Evolutionary conservation across 2,113 vertebrate genomes (phyloP).

Genomic region (Malurus cyaneus): DNA sequence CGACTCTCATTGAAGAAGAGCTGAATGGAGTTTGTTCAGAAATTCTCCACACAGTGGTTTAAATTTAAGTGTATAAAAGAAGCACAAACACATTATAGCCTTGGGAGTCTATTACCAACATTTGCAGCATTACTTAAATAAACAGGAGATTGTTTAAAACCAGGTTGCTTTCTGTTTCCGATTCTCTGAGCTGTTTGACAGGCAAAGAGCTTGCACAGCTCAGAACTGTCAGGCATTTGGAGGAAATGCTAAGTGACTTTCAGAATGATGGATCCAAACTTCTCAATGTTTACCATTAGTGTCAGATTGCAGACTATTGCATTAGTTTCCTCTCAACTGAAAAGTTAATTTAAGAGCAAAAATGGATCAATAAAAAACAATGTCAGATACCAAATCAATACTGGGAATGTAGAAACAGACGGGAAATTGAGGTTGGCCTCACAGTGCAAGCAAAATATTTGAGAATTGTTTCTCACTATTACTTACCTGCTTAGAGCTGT

Average conservation of each 20-base stretch:
- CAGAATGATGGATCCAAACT: neutral
- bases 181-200: neutral
- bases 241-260: conserved; percentile 5
- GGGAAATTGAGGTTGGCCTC: neutral
- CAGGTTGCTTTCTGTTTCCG: neutral
- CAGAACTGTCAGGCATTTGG: neutral
- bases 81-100: neutral
- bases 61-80: neutral
- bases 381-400: neutral
- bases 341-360: conserved; percentile 28
- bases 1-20: neutral
- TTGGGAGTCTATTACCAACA: neutral
- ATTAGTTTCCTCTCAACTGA: neutral
- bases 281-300: neutral
- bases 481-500: neutral
- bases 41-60: neutral
- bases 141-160: neutral
- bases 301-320: neutral
- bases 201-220: neutral
- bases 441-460: neutral
- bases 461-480: neutral
- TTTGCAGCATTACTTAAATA: neutral
- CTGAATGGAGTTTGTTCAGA: neutral
- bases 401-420: neutral
- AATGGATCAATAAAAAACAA: neutral